These are phyloP conservation scores for Phalacrocorax brasilianus DNA, from an alignment of 2,113 vertebrate genomes.

Conservation along the genomic window DNA sequence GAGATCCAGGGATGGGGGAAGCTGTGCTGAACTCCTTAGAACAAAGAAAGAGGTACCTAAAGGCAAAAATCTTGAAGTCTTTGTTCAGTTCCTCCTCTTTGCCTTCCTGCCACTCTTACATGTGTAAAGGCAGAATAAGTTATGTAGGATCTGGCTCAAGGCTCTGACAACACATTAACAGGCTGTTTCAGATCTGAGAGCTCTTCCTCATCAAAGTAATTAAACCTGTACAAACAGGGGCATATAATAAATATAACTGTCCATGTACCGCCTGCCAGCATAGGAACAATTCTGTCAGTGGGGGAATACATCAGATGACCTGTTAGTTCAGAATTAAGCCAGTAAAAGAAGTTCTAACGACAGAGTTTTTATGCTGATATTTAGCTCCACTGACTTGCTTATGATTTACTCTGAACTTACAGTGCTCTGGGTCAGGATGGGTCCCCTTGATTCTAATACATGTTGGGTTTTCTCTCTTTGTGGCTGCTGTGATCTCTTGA, in stretches of 20 bases:
- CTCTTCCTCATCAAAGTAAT: not conserved
- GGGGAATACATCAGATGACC: not conserved
- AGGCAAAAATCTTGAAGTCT: not conserved
- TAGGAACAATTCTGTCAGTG: not conserved
- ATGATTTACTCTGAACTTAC: not conserved
- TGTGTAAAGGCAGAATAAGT: not conserved
- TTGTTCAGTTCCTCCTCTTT: not conserved
- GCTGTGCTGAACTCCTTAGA: not conserved
- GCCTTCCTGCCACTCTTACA: not conserved
- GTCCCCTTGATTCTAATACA: not conserved
- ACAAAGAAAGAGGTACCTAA: not conserved
- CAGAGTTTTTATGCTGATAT: not conserved
- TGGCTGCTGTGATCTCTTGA: constrained; percentile 47
- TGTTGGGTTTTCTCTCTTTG: not conserved
- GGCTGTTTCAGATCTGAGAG: not conserved
- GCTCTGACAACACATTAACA: not conserved
- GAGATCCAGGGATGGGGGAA: not conserved
- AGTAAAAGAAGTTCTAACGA: not conserved
- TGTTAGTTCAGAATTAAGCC: not conserved
- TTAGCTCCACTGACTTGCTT: not conserved
- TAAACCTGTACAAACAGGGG: not conserved
- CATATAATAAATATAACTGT: not conserved
- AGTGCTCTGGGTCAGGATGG: not conserved
- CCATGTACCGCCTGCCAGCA: not conserved
- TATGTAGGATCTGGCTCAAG: not conserved